Conservation (phyloP, 2,113 vertebrate species). For the Perca schrenkii region DNA sequence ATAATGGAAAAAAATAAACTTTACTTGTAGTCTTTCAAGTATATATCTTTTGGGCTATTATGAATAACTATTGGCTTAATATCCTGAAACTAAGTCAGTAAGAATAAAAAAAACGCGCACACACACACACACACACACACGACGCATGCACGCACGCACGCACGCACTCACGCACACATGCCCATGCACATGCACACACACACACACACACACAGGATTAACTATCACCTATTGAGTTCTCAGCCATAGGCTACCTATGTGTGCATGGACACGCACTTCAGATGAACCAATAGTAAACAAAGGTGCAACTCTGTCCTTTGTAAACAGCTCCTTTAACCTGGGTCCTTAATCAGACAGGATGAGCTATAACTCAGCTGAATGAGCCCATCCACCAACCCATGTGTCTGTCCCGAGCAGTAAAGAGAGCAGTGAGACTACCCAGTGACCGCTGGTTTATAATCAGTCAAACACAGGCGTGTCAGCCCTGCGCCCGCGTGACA, state of each 20-base stretch:
- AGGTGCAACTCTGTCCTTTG: conserved; percentile 75
- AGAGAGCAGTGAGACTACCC: conserved; percentile 82
- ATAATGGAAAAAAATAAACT: too few relatives aligned
- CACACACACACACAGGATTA: conserved; percentile 12
- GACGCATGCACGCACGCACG: too few relatives aligned
- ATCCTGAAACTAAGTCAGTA: too few relatives aligned
- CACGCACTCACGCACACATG: too few relatives aligned
- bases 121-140: too few relatives aligned
- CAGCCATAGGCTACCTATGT: conserved; percentile 40
- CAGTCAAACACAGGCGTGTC: conserved; percentile 82
- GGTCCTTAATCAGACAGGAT: conserved; percentile 77
- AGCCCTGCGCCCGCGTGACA: conserved; percentile 54
- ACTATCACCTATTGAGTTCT: conserved; percentile 59
- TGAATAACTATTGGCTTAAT: too few relatives aligned
- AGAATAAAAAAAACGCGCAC: too few relatives aligned
- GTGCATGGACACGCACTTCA: conserved; percentile 61
- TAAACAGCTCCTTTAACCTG: conserved; percentile 73
- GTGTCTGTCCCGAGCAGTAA: conserved; percentile 76
- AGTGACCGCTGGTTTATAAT: conserved; percentile 85
- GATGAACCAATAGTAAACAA: conserved; percentile 77
- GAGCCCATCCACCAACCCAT: conserved; percentile 65
- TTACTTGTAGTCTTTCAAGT: too few relatives aligned
- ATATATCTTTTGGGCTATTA: neutral
- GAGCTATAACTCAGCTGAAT: conserved; percentile 68
- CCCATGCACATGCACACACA: conserved; percentile 7